A percentile compares a stretch with the other conserved stretches of the same genome.
These are phyloP conservation scores for Chlorops oryzae DNA, from an alignment of 1,140 invertebrate species.

Conservation along the genomic window DNA sequence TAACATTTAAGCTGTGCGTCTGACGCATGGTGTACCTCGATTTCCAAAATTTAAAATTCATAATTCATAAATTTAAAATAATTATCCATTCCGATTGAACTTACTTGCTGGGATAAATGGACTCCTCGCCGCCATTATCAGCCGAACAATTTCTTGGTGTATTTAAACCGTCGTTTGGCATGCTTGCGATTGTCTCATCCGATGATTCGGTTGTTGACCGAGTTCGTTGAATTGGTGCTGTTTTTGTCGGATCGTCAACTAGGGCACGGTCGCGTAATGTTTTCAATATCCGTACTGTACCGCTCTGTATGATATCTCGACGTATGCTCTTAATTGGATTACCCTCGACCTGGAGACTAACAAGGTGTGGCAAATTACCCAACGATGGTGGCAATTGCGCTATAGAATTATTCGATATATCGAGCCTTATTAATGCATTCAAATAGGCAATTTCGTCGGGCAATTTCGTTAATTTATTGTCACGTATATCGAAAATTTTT, in stretches of 20 bases:
- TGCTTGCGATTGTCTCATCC: too few relatives aligned
- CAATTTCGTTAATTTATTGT: conserved; percentile 66
- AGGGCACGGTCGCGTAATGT: conserved; percentile 62
- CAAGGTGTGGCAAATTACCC: conserved; percentile 70
- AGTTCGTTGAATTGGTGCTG: not conserved
- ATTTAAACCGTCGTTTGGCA: conserved; percentile 17
- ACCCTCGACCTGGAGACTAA: conserved; percentile 75
- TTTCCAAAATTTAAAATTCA: conserved; percentile 4
- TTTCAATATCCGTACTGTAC: conserved; percentile 73
- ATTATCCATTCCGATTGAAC: too few relatives aligned
- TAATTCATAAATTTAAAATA: not conserved
- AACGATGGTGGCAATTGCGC: conserved; percentile 69
- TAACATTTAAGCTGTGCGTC: conserved; percentile 62
- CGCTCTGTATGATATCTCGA: conserved; percentile 71
- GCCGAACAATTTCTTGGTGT: conserved; percentile 5
- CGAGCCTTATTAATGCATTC: conserved; percentile 68
- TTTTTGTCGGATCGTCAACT: conserved; percentile 36
- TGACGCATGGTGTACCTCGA: conserved; percentile 66
- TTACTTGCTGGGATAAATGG: conserved; percentile 63
- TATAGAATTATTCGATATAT: conserved; percentile 70
- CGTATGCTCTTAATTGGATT: conserved; percentile 75
- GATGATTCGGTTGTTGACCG: conserved; percentile 2
- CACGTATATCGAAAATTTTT: conserved; percentile 68
- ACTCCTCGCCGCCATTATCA: conserved; percentile 11
- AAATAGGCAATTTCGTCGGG: conserved; percentile 73